phyloP scores from a whole-genome alignment of 2,113 vertebrate species.

The Platichthys flesus region DNA sequence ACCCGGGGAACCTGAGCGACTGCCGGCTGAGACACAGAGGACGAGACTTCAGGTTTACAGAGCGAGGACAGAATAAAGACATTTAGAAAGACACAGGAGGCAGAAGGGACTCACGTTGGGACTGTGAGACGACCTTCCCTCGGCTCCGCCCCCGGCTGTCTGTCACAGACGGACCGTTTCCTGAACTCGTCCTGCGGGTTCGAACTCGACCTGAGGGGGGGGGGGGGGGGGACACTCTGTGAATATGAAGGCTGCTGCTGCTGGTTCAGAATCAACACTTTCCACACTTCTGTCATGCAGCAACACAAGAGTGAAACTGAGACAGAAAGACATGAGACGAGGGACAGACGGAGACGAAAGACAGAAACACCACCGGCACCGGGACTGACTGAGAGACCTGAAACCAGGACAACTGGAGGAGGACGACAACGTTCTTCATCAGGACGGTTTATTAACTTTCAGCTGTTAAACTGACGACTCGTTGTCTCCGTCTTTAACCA shows the following conservation, averaged over 20 bases:
- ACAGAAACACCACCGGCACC: not conserved
- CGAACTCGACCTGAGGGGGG: conserved; percentile 88
- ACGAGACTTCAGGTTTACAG: not conserved
- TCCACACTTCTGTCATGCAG: conserved; percentile 12
- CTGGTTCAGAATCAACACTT: not conserved
- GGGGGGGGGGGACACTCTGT: conserved; percentile 69
- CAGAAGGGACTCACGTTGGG: conserved; percentile 88
- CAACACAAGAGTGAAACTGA: not conserved
- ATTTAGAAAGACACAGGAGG: not conserved
- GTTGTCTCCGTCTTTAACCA: not conserved
- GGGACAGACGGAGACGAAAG: not conserved
- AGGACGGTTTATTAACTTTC: not conserved
- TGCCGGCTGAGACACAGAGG: conserved; percentile 85
- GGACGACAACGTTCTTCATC: too few species aligned
- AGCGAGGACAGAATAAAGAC: not conserved
- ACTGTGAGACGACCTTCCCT: conserved; percentile 92
- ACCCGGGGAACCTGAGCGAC: conserved; percentile 94
- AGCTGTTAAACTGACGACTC: not conserved
- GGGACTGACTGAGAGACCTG: too few species aligned
- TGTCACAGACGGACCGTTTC: conserved; percentile 56
- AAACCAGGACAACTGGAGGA: too few species aligned
- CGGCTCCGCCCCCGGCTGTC: conserved; percentile 91
- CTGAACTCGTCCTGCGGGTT: conserved; percentile 79
- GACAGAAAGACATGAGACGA: not conserved
- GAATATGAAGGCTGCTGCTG: conserved; percentile 40